A percentile compares a stretch with the other conserved stretches of the same genome.
phyloP scores from a whole-genome alignment of 2,888 invertebrate genomes.

The Orchesellides sinensis region DNA sequence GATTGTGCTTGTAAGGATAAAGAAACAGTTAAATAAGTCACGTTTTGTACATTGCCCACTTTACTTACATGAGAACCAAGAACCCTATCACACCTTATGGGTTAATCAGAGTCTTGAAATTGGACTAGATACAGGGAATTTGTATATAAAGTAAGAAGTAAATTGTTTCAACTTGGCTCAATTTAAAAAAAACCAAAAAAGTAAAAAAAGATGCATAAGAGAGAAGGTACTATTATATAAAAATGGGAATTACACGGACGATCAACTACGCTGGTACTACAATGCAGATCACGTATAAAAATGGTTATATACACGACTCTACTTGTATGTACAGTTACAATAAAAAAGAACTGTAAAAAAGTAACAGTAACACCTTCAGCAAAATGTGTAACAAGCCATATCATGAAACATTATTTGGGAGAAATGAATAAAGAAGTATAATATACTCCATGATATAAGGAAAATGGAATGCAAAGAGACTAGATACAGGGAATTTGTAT shows the following conservation, averaged over 20 bases:
- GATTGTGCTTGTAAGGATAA: background rate
- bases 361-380: slow-evolving; percentile 26
- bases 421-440: slow-evolving; percentile 62
- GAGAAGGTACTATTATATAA: background rate
- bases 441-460: slow-evolving; percentile 18
- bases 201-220: background rate
- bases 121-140: slow-evolving; percentile 5
- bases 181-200: no score
- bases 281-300: slow-evolving; percentile 43
- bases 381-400: slow-evolving; percentile 52
- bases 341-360: background rate
- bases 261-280: slow-evolving; percentile 8
- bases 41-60: background rate
- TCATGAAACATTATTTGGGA: slow-evolving; percentile 38
- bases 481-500: no score
- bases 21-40: slow-evolving; percentile 6
- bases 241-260: background rate
- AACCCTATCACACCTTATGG: slow-evolving; percentile 27
- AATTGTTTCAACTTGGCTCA: no score
- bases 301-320: background rate
- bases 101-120: slow-evolving; percentile 51
- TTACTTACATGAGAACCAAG: slow-evolving; percentile 11
- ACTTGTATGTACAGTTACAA: background rate
- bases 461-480: slow-evolving; percentile 32
- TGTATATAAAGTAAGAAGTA: background rate